These are phyloP conservation scores for Clarias gariepinus DNA, from an alignment of 2,113 vertebrate genomes.

Conservation along the genomic window DNA sequence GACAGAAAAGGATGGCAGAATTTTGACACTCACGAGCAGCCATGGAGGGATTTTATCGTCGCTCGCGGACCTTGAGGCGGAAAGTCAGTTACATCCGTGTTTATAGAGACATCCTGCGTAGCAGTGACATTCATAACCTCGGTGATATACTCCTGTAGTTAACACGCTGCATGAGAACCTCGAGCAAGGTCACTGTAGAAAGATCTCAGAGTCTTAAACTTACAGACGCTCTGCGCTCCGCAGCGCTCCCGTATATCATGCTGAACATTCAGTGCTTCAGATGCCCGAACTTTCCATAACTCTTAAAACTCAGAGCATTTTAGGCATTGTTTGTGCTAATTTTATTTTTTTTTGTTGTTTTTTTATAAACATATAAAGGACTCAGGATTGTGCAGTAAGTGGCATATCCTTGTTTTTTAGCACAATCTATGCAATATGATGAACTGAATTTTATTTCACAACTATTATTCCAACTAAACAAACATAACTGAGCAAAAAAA, in stretches of 20 bases:
- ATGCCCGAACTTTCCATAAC: not conserved
- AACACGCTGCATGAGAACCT: not conserved
- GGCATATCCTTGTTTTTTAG: too few species aligned
- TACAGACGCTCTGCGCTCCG: not conserved
- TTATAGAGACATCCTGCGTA: constrained; percentile 46
- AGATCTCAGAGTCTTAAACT: constrained; percentile 28
- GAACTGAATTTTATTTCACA: too few species aligned
- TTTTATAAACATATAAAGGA: too few species aligned
- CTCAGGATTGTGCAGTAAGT: too few species aligned
- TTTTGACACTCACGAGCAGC: constrained; percentile 6
- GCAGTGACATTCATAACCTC: constrained; percentile 44
- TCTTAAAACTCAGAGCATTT: too few species aligned
- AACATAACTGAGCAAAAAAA: too few species aligned
- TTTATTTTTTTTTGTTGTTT: too few species aligned
- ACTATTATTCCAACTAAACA: too few species aligned
- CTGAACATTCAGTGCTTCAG: constrained; percentile 26
- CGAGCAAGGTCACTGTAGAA: constrained; percentile 33
- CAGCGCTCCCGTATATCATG: constrained; percentile 6
- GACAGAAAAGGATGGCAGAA: not conserved
- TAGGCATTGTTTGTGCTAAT: too few species aligned
- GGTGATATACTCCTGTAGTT: constrained; percentile 33
- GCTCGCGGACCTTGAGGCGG: constrained; percentile 38
- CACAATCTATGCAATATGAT: too few species aligned
- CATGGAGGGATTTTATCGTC: constrained; percentile 46
- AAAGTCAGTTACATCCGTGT: constrained; percentile 44